Conservation (phyloP, 2,797 vertebrate genomes). For the Lycodopsis pacificus region DNA sequence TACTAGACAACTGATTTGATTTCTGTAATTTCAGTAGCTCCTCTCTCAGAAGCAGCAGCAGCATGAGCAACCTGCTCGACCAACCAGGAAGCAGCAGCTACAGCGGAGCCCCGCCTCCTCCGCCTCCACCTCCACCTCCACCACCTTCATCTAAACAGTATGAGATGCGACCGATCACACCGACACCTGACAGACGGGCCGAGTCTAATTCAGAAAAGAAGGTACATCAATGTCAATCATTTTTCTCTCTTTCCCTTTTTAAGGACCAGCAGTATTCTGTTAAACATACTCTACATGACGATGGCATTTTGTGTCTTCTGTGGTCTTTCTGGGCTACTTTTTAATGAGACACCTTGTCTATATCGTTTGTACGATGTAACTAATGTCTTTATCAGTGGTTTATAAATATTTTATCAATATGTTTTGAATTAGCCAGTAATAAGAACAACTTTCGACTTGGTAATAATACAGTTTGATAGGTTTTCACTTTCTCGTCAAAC, state of each 20-base stretch:
- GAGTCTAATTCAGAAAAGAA: slow-evolving; percentile 60
- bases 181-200: slow-evolving; percentile 21
- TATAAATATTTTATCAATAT: not conserved
- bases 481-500: not conserved
- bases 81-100: slow-evolving; percentile 51
- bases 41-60: slow-evolving; percentile 81
- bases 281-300: too few species aligned
- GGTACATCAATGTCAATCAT: slow-evolving; percentile 48
- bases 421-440: not conserved
- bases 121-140: slow-evolving; percentile 46
- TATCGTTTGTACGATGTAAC: not conserved
- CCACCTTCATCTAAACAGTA: slow-evolving; percentile 31
- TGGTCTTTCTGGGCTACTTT: not conserved
- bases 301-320: not conserved
- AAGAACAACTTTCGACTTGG: not conserved
- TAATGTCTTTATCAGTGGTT: not conserved
- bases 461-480: not conserved
- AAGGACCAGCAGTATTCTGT: not conserved
- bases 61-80: slow-evolving; percentile 82
- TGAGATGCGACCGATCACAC: slow-evolving; percentile 37
- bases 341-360: not conserved
- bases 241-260: not conserved
- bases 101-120: slow-evolving; percentile 39
- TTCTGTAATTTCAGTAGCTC: slow-evolving; percentile 13
- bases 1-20: not conserved